Conservation (phyloP, 2,113 vertebrate species). For the Aplodontia rufa region DNA sequence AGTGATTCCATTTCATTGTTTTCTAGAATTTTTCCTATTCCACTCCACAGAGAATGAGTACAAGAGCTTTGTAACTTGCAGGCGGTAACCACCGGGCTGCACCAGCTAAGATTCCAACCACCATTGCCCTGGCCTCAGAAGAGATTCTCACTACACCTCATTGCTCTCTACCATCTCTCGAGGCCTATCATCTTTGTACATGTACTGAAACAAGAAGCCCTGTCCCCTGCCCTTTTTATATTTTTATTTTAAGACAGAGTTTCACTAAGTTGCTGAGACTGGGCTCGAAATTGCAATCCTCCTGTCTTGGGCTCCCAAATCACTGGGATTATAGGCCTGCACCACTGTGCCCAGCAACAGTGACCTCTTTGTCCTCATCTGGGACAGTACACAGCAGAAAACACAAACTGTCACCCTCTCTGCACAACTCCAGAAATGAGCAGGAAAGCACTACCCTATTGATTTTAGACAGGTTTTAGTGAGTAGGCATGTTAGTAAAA, state of each 20-base stretch:
- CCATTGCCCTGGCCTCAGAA: accelerated
- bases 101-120: neutral
- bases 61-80: neutral
- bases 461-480: neutral
- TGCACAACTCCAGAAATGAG: neutral
- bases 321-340: no score
- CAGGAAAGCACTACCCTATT: neutral
- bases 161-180: accelerated
- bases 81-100: no score
- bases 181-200: neutral
- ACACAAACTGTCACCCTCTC: neutral
- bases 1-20: neutral
- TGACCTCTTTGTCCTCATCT: neutral
- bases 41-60: neutral
- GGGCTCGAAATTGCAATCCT: no score
- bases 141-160: neutral
- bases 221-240: no score
- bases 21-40: neutral
- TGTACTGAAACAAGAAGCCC: neutral
- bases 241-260: no score
- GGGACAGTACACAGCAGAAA: neutral
- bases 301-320: no score
- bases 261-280: no score
- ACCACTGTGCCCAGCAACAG: no score
- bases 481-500: neutral